Evolutionary conservation across 2,113 vertebrate species (phyloP).

Genomic region (Chaenogobius annularis): DNA sequence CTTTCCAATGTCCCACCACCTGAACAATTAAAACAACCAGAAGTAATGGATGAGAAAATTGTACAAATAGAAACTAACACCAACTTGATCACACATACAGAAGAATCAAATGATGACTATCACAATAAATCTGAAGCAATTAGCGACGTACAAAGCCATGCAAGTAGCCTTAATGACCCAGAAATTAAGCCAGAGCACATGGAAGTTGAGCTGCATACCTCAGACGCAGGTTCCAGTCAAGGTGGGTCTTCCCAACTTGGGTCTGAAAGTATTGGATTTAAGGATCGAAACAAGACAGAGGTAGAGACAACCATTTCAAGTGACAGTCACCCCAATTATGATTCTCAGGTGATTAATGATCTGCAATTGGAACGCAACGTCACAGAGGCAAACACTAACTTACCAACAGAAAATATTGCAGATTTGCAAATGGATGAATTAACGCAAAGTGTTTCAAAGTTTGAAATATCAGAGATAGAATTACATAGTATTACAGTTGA

Average conservation of each 20-base stretch:
- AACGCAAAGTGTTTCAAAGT: slow-evolving; percentile 1
- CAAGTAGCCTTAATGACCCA: neutral
- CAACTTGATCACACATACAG: neutral
- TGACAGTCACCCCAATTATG: neutral
- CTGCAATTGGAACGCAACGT: neutral
- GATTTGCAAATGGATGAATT: slow-evolving; percentile 1
- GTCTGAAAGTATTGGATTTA: neutral
- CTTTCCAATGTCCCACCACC: slow-evolving; percentile 9
- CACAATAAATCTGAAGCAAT: neutral
- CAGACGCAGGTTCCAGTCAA: slow-evolving; percentile 4
- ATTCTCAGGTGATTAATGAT: slow-evolving; percentile 5
- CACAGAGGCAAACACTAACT: neutral
- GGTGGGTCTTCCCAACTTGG: neutral
- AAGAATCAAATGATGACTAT: slow-evolving; percentile 12
- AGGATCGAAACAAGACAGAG: slow-evolving; percentile 4
- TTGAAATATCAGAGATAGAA: slow-evolving; percentile 1
- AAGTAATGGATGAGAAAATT: slow-evolving; percentile 2
- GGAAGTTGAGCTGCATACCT: neutral
- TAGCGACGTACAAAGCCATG: neutral
- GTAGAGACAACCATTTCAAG: slow-evolving; percentile 2
- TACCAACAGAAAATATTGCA: neutral
- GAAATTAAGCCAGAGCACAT: slow-evolving; percentile 10
- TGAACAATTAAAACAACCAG: slow-evolving; percentile 17
- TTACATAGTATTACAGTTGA: neutral
- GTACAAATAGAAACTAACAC: neutral